Conservation (phyloP, 2,113 vertebrate species). For the Gyps fulvus region DNA sequence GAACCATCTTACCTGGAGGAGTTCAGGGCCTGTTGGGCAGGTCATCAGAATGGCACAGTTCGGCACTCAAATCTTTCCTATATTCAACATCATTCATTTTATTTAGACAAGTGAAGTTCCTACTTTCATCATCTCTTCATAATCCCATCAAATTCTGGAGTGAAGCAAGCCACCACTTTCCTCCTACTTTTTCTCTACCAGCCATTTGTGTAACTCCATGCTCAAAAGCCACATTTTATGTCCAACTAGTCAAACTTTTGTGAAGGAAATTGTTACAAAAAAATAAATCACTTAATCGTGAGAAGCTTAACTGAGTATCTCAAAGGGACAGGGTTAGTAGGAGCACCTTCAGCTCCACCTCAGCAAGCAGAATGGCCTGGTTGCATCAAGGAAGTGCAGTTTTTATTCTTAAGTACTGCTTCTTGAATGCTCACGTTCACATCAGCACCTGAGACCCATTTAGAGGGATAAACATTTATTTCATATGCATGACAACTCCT, state of each 20-base stretch:
- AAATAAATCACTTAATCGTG: background rate
- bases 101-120: background rate
- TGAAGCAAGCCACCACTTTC: background rate
- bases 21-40: background rate
- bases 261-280: background rate
- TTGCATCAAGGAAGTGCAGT: background rate
- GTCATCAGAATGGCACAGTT: background rate
- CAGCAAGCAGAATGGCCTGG: background rate
- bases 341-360: background rate
- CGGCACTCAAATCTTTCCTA: background rate
- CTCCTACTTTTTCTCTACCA: background rate
- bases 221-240: background rate
- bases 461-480: background rate
- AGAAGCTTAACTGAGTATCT: background rate
- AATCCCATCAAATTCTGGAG: background rate
- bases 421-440: background rate
- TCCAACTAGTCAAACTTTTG: background rate
- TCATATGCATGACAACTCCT: background rate
- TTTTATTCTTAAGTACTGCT: background rate
- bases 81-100: background rate
- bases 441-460: background rate
- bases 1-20: background rate
- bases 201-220: background rate
- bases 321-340: background rate
- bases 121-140: background rate